Evolutionary conservation across 2,113 vertebrate species (phyloP), one percentile per base, ranked within the genome.

Genomic region (Orcinus orca): DNA sequence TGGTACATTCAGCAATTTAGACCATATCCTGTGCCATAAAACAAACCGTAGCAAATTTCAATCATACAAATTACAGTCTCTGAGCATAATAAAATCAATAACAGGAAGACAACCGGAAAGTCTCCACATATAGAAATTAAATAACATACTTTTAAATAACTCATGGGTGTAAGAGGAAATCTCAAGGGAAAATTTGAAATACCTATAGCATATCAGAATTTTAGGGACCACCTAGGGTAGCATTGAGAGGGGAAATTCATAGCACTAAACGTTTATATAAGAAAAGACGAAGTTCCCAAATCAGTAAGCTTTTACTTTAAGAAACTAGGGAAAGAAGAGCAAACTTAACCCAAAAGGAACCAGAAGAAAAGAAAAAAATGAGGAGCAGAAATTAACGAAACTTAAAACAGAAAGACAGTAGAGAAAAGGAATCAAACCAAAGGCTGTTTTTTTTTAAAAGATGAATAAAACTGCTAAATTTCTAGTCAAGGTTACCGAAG

Each of bases 381-480:
- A 90, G 9, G 36, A 93, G 9, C 21, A 82, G 36, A 93, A 96
- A 47, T 84, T 71, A 89, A 73, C 58, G 73, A 89, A 96, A 53
- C 86, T 71, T 67, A 62, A 85, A 77, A 70, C 50, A 53, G 31
- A 58, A 63, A 96, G 85, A 88, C 14, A 71, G 14, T 80, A 67
- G n/a, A 63, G 47, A 90, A 67, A 67, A 80, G 15, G 17, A 92
- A 1, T 79, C 23, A 68, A 85, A 47, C 17, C 23, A 71, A 71
- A 77, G n/a, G 33, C 38, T 73, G 55, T 2, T 13, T 67, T n/a
- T 25, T 68, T 62, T 47, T 3, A 15, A 65, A 36, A 77, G 31
- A 41, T 83, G 53, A 67, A 36, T 88, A 44, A 82, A 73, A 50
- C 70, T 77, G n/a, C 36, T 36, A 62, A 77, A 63, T 73, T n/a